These are phyloP conservation scores for Acleris emargana DNA, from an alignment of 2,888 invertebrate genomes.

Conservation along the genomic window DNA sequence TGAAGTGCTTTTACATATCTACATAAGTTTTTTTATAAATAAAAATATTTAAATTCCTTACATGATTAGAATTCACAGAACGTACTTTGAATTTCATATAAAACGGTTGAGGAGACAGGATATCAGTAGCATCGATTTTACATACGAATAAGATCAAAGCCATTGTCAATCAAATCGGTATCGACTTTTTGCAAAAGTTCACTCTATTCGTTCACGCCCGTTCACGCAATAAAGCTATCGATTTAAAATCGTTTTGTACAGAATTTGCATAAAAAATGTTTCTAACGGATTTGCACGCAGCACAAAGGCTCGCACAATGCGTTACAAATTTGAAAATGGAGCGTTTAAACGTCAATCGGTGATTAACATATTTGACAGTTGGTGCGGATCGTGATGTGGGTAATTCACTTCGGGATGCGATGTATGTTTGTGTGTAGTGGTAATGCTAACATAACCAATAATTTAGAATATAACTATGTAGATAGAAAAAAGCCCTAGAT, in stretches of 20 bases:
- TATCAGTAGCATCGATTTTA: conserved; percentile 31
- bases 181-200: conserved; percentile 37
- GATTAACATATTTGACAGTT: conserved; percentile 64
- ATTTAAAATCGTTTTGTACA: conserved; percentile 52
- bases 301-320: conserved; percentile 66
- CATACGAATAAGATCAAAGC: conserved; percentile 25
- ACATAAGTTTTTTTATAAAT: too few relatives aligned
- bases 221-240: conserved; percentile 61
- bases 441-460: too few relatives aligned
- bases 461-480: too few relatives aligned
- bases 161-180: conserved; percentile 32
- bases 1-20: too few relatives aligned
- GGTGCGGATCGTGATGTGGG: conserved; percentile 25
- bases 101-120: conserved; percentile 18
- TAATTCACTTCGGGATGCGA: not conserved
- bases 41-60: too few relatives aligned
- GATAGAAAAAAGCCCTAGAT: too few relatives aligned
- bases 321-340: conserved; percentile 72
- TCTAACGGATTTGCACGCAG: conserved; percentile 72
- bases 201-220: conserved; percentile 56
- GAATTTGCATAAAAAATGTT: conserved; percentile 71
- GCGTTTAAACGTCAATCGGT: conserved; percentile 62
- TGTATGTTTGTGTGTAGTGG: too few relatives aligned
- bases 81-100: not conserved
- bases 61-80: not conserved